A percentile compares a stretch with the other conserved stretches of the same genome.
Evolutionary conservation across 2,797 vertebrate genomes (phyloP).

Genomic region (Eremophila alpestris): DNA sequence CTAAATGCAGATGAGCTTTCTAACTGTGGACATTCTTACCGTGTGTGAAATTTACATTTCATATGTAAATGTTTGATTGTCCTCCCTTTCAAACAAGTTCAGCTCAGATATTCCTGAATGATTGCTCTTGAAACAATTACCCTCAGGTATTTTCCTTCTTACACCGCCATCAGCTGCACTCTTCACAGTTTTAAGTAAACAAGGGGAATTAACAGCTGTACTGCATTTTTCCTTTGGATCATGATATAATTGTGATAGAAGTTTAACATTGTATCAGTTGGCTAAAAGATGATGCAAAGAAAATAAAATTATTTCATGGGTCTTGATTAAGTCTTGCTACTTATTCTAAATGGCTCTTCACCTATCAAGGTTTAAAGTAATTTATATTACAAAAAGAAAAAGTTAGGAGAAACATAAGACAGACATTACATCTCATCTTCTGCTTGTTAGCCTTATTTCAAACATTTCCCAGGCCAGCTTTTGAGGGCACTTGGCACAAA

Average conservation of each 20-base stretch:
- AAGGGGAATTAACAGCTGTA: neutral
- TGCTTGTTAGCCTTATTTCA: neutral
- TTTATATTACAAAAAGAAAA: neutral
- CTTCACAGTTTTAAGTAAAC: neutral
- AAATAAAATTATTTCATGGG: neutral
- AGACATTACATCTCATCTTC: neutral
- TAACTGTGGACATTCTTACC: neutral
- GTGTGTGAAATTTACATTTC: neutral
- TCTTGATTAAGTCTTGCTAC: neutral
- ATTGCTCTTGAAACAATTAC: conserved; percentile 3
- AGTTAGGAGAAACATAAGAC: neutral
- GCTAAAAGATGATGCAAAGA: neutral
- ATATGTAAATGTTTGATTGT: conserved; percentile 29
- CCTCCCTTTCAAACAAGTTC: neutral
- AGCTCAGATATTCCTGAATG: neutral
- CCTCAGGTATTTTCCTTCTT: neutral
- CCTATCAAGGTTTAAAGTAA: neutral
- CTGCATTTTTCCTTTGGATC: neutral
- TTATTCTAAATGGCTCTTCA: neutral
- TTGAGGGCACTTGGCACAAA: neutral
- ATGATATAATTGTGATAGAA: neutral
- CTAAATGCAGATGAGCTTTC: neutral
- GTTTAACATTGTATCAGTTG: neutral
- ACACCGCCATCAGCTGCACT: neutral
- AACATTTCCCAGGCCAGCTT: neutral